Base-by-base conservation (phyloP, 2,797 vertebrate genomes). In the Hypotaenidia philippensis region DNA sequence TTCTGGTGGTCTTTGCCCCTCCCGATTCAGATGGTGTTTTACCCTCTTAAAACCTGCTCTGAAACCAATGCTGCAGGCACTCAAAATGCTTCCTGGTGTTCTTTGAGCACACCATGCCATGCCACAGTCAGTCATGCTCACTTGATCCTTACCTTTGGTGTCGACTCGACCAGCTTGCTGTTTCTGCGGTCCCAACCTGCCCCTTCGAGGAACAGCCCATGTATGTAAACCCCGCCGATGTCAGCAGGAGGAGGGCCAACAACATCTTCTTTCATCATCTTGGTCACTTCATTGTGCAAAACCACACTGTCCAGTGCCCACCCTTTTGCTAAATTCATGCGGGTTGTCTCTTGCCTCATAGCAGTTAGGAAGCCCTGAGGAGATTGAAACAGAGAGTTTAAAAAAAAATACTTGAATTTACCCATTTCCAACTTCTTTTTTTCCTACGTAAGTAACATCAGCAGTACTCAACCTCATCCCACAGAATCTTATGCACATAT, bases 201-300 rank as follows among this genome's bases (percentile, higher is more conserved):
- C 5, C 98, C 98, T 78, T 99, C 98, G 0, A 99, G 97, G 89
- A 98, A 98, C 56, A 99, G 98, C 64, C 98, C 98, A 0, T 99
- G 97, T 40, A 99, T 98, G 64, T 99, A 99, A 94, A 99, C 98
- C 4, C 98, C 98, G 11, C 98, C 98, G 2, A 98, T 41, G 40
- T 99, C 98, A 57, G 97, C 97, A 4, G 98, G 97, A 55, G 98
- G 98, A 9, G 98, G 98, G 7, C 96, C 97, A 17, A 66, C 89
- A 63, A 99, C 97, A 18, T 98, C 98, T 95, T 99, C 99, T 89
- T 95, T 98, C 98, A 98, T 98, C 98, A 99, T 98, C 89, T 96
- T 98, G 66, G 98, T 99, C 87, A 99, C 98, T n/a, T 99, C 98
- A 21, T 98, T 99, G 92, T 93, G 97, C 21, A 99, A 96, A 92